Conservation (phyloP, 2,797 vertebrate species). For the Anas bernieri region DNA sequence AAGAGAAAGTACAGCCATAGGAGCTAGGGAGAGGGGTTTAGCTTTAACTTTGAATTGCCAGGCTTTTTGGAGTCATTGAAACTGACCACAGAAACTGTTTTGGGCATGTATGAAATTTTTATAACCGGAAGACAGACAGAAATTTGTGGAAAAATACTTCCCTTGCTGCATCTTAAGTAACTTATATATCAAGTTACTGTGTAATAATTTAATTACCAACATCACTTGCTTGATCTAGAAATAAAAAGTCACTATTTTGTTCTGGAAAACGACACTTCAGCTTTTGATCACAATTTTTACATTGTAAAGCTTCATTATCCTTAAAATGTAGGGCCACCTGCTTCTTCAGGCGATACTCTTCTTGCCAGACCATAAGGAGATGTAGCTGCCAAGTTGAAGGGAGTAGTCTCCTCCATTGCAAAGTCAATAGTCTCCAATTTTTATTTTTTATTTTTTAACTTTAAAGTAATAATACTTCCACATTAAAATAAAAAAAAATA, state of each 20-base stretch:
- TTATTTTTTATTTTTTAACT: constrained; percentile 11
- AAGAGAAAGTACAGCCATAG: not conserved
- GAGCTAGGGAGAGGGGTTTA: not conserved
- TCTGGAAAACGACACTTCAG: constrained; percentile 14
- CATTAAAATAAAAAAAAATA: constrained; percentile 12
- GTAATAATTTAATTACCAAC: constrained; percentile 3
- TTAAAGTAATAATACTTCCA: constrained; percentile 48
- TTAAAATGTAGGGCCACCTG: constrained; percentile 59
- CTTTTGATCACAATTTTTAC: constrained; percentile 23
- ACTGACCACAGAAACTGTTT: not conserved
- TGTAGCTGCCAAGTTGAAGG: constrained; percentile 62
- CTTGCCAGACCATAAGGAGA: constrained; percentile 54
- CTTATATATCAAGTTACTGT: not conserved
- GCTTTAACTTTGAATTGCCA: not conserved
- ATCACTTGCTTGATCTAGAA: constrained; percentile 21
- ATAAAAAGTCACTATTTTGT: not conserved
- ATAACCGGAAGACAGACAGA: not conserved
- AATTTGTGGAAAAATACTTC: not conserved
- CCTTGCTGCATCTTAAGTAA: not conserved
- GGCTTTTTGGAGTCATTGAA: not conserved
- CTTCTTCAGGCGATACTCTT: constrained; percentile 58
- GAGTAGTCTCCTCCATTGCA: constrained; percentile 65
- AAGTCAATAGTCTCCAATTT: constrained; percentile 64
- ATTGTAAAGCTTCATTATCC: constrained; percentile 32
- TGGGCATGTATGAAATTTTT: not conserved